Base-by-base conservation (phyloP, 2,888 invertebrate species). In the Osmoderma eremita region DNA sequence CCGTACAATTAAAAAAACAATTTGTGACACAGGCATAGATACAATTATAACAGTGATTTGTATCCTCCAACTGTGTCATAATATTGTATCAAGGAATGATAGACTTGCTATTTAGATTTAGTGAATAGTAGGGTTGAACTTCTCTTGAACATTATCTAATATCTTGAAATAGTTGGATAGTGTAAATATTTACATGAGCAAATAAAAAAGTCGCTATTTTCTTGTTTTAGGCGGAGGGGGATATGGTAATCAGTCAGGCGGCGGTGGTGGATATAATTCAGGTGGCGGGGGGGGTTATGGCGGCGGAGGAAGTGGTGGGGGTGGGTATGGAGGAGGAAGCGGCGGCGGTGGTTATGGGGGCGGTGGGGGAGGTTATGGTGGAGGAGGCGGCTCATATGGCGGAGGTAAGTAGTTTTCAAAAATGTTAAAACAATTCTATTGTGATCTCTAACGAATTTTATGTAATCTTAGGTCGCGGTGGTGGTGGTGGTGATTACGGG, bases 311-410 rank as follows among this genome's bases (percentile, higher is more conserved):
- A 84, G 75, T 15, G 49, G 41, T 42, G 78, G 77, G 69, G 86
- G 77, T 58, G 83, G 85, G 51, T 82, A 86, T 83, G 73, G 85
- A 58, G 75, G 87, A 79, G 78, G 86, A 82, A 71, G 87, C 58
- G 84, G 86, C 48, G 84, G 86, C 80, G 81, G 86, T 81, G 75
- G 85, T 80, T 67, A 86, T 83, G 80, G 86, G 81, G 80, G 80
- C 81, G 82, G 86, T 81, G 86, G 85, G 79, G 87, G 83, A 82
- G 87, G 87, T 87, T 87, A 81, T 87, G 88, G 77, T 69, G 86
- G 77, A 61, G 83, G 85, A 56, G 82, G 86, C 83, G 73, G 80
- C 79, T 71, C 71, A 41, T 71, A 70, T 39, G 75, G 69, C 15
- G 75, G 69, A 50, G 50, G 64, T 56, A 51, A 56, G 24, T 42